Conservation (phyloP, 2,888 invertebrate species). For the Drosophila mimetica region DNA sequence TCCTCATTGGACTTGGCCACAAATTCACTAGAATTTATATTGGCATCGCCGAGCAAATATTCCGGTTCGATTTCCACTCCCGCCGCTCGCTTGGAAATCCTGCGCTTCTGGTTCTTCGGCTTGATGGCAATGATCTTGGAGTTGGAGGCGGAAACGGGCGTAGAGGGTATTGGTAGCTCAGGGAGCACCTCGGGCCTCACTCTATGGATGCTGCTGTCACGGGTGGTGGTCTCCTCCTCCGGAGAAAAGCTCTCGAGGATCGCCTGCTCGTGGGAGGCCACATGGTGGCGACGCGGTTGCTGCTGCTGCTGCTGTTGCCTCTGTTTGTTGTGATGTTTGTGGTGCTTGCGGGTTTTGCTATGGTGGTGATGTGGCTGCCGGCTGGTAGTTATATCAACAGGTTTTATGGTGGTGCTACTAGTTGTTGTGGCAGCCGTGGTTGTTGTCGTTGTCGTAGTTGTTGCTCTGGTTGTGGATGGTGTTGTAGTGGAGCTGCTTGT, state of each 20-base stretch:
- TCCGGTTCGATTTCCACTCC: slow-evolving; percentile 83
- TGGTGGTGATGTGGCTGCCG: slow-evolving; percentile 45
- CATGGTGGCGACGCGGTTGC: slow-evolving; percentile 61
- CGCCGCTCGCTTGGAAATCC: slow-evolving; percentile 69
- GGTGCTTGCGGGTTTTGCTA: slow-evolving; percentile 33
- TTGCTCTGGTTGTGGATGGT: slow-evolving; percentile 26
- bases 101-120: slow-evolving; percentile 76
- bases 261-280: slow-evolving; percentile 56
- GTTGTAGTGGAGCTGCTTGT: slow-evolving; percentile 33
- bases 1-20: slow-evolving; percentile 57
- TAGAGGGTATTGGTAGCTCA: slow-evolving; percentile 81
- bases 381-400: slow-evolving; percentile 29
- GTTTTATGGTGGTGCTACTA: slow-evolving; percentile 22
- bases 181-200: slow-evolving; percentile 83
- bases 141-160: slow-evolving; percentile 80
- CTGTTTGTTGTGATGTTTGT: slow-evolving; percentile 48
- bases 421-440: slow-evolving; percentile 24
- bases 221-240: slow-evolving; percentile 71
- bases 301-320: slow-evolving; percentile 47
- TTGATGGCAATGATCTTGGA: slow-evolving; percentile 84
- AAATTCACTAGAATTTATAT: slow-evolving; percentile 64
- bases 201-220: slow-evolving; percentile 84
- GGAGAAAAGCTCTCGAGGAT: slow-evolving; percentile 51
- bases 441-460: slow-evolving; percentile 24
- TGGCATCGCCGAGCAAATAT: slow-evolving; percentile 77